phyloP scores from a whole-genome alignment of 1,140 invertebrate species.

The Drosophila carrolli region DNA sequence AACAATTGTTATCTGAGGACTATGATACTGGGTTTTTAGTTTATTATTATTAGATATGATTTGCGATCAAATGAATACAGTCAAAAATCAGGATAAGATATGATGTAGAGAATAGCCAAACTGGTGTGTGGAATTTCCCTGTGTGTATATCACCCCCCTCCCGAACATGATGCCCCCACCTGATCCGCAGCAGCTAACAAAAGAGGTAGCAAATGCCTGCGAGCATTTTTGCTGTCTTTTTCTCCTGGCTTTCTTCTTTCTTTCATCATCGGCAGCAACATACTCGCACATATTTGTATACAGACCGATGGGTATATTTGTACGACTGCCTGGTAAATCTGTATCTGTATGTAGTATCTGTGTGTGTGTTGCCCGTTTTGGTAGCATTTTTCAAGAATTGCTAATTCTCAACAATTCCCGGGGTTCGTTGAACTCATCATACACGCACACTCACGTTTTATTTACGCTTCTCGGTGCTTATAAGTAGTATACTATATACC shows the following conservation, averaged over 20 bases:
- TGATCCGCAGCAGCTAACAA: conserved; percentile 50
- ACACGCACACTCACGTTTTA: conserved; percentile 65
- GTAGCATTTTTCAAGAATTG: conserved; percentile 83
- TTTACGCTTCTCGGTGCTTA: conserved; percentile 66
- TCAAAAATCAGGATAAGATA: background rate
- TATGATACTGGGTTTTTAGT: background rate
- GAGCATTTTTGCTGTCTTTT: conserved; percentile 64
- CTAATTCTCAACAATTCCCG: conserved; percentile 82
- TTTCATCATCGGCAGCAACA: conserved; percentile 30
- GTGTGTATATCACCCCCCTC: conserved; percentile 15
- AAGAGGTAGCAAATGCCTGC: conserved; percentile 60
- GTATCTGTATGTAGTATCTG: conserved; percentile 24
- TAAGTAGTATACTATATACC: conserved; percentile 6
- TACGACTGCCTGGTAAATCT: conserved; percentile 27
- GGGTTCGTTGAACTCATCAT: conserved; percentile 80
- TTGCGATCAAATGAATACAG: background rate
- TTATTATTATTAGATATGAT: background rate
- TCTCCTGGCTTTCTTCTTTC: conserved; percentile 65
- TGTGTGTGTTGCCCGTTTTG: conserved; percentile 72
- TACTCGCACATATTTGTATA: conserved; percentile 33
- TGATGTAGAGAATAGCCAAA: background rate
- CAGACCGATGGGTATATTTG: conserved; percentile 27
- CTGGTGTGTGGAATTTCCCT: conserved; percentile 3
- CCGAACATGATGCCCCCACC: conserved; percentile 32
- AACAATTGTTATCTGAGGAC: background rate